Base-by-base conservation (phyloP, 53 echinoderm and acorn worm genomes). In the Apostichopus leukothele region DNA sequence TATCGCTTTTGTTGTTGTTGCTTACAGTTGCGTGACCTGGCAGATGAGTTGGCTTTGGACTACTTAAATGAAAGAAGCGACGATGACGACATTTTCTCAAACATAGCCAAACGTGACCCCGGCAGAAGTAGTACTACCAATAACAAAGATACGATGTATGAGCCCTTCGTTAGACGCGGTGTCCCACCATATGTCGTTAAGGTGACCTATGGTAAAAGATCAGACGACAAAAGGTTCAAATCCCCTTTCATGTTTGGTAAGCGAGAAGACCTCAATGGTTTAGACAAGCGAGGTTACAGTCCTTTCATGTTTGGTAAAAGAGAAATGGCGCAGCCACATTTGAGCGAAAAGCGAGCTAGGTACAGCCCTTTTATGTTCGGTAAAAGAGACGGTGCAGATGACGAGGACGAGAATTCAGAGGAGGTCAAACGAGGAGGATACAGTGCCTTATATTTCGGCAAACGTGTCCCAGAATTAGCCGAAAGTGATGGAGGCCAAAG, bases 361-460 rank as follows among this genome's bases (percentile, higher is more conserved):
- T 67, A 85, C 85, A 66, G 67, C 27, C 61, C 16, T 50, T 85
- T 85, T 9, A 85, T 85, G 39, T 85, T 68, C 50, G 85, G 85
- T 9, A 85, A 85, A 18, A 63, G 85, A 85, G 85, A 66, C 8
- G 85, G 9, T 6, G 71, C 18, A 71, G 18, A 18, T n/a, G 51
- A 76, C 26, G 13, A 21, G 7, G 20, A 76, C 11, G 51, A 50
- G 7, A 39, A 39, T 27, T 76, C 51, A 10, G 50, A 13, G 20
- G 16, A 50, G 13, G 16, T 22, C 12, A 81, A 81, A 54, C 54
- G 81, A 21, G 60, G 50, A 4, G 81, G 81, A 10, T 81, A 81
- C 59, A 81, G 81, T 81, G 81, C 59, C 81, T 81, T 81, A 81
- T 81, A 81, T 81, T 81, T 81, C 81, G 81, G 81, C 60, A 81